Base-by-base conservation (phyloP, 2,888 invertebrate species). In the Hirtodrosophila duncani region DNA sequence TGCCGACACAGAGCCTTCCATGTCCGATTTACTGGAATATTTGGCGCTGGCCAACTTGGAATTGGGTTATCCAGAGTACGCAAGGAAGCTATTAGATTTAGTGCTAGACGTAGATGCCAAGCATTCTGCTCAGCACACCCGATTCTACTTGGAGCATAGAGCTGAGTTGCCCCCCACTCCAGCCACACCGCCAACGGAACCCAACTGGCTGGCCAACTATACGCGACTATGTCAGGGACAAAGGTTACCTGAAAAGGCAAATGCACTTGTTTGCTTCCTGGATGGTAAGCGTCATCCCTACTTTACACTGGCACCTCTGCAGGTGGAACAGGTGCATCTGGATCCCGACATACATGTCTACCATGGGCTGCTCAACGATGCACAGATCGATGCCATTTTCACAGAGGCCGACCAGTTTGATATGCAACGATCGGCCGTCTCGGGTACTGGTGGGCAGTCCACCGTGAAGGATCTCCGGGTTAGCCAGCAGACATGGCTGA, bases 281-380 rank as follows among this genome's bases (percentile, higher is more conserved):
- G 78, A 78, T 20, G 48, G 38, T 0, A 31, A 48, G 3, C 44
- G 59, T 0, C 90, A 92, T 64, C 92, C 94, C 0, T 94, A 91
- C 83, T 88, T 95, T 10, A 89, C 88, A 46, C 87, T 96, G 38
- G 93, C 92, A 0, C 95, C 94, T 0, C 89, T 95, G 44, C 96
- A 96, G 86, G 86, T 90, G 45, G 94, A 96, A 83, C 93, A 94
- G 84, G 90, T 92, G 69, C 91, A 89, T 79, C 85, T 91, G 6
- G 89, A 92, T 24, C 98, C 98, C 0, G 91, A 91, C 66, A 92
- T 98, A 53, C 90, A 91, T 34, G 88, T 98, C 34, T 98, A 92
- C 86, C 92, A 97, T 82, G 92, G 96, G 59, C 92, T 97, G 7
- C 89, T 99, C 78, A 91, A 89, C 55, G 95, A 98, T 72, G 83